A percentile compares a stretch with the other conserved stretches of the same genome.
Evolutionary conservation across 1,140 invertebrate genomes (phyloP).

Genomic region (Drosophila sturtevanti): DNA sequence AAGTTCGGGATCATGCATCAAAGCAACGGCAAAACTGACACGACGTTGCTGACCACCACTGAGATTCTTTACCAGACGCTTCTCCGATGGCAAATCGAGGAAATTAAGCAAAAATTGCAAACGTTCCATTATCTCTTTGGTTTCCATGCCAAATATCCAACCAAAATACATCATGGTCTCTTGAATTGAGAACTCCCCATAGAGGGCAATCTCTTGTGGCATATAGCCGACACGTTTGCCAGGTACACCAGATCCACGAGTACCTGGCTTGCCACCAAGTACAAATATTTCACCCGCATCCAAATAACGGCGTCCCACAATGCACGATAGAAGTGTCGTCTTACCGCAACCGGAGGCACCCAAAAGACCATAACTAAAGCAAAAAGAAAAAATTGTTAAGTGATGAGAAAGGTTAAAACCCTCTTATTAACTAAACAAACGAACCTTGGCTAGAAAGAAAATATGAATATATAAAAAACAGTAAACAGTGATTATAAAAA

Average conservation of each 20-base stretch:
- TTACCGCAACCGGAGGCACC: slow-evolving; percentile 93
- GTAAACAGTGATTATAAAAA: background rate
- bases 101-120: slow-evolving; percentile 95
- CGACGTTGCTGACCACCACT: slow-evolving; percentile 96
- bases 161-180: slow-evolving; percentile 99
- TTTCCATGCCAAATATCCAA: slow-evolving; percentile 96
- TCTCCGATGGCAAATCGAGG: slow-evolving; percentile 92
- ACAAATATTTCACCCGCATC: slow-evolving; percentile 92
- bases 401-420: slow-evolving; percentile 11
- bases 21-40: slow-evolving; percentile 95
- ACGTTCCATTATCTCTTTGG: slow-evolving; percentile 90
- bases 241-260: slow-evolving; percentile 92
- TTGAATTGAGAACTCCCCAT: slow-evolving; percentile 96
- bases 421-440: background rate
- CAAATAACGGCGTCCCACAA: slow-evolving; percentile 90
- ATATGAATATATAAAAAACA: too few relatives aligned
- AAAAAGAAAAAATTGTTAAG: background rate
- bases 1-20: slow-evolving; percentile 96
- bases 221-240: slow-evolving; percentile 93
- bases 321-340: slow-evolving; percentile 92
- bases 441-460: slow-evolving; percentile 17
- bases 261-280: slow-evolving; percentile 91
- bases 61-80: slow-evolving; percentile 93
- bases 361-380: slow-evolving; percentile 89
- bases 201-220: slow-evolving; percentile 96